phyloP scores from a whole-genome alignment of 2,888 invertebrate genomes.

The Cephus pygmeus region DNA sequence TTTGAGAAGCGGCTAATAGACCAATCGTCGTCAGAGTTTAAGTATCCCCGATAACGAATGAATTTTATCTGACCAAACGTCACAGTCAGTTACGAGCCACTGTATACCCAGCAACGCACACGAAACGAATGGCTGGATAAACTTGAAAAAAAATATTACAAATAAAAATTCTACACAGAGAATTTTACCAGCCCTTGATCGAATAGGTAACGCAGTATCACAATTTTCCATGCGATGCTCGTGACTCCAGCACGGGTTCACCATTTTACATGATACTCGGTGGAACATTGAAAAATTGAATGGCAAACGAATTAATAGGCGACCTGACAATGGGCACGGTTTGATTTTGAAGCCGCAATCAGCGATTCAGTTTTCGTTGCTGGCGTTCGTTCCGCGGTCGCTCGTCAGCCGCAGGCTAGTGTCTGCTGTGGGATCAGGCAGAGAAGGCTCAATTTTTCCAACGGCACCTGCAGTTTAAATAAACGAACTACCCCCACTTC shows the following conservation, averaged over 20 bases:
- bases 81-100: background rate
- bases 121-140: background rate
- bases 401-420: slow-evolving; percentile 56
- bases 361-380: slow-evolving; percentile 46
- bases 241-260: background rate
- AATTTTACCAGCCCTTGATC: background rate
- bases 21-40: background rate
- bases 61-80: background rate
- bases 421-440: slow-evolving; percentile 25
- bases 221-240: background rate
- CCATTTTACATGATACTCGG: slow-evolving; percentile 19
- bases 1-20: background rate
- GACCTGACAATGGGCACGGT: slow-evolving; percentile 47
- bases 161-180: background rate
- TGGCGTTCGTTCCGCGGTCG: slow-evolving; percentile 51
- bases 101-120: background rate
- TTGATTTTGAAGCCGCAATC: slow-evolving; percentile 52
- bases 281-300: slow-evolving; percentile 31
- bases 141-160: background rate
- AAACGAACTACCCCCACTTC: slow-evolving; percentile 43
- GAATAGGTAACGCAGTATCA: background rate
- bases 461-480: slow-evolving; percentile 53
- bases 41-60: background rate
- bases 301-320: slow-evolving; percentile 47
- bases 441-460: slow-evolving; percentile 47